phyloP scores from a whole-genome alignment of 2,113 vertebrate species.

The Gymnarchus niloticus region DNA sequence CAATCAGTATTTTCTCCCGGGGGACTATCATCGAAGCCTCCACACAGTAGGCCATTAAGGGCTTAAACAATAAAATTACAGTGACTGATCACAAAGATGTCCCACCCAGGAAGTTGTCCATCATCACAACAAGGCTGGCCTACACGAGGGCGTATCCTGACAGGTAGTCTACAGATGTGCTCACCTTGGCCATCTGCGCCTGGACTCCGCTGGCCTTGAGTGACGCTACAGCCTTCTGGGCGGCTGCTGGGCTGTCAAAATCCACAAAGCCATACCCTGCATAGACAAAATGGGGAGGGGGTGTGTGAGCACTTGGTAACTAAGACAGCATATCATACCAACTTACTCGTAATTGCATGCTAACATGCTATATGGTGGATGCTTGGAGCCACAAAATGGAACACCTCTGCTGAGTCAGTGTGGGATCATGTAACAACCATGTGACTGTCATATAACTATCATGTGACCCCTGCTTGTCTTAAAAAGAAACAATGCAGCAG shows the following conservation, averaged over 20 bases:
- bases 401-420: not conserved
- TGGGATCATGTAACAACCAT: not conserved
- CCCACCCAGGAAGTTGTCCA: not conserved
- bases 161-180: not conserved
- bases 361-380: not conserved
- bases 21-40: not conserved
- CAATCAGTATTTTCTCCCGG: not conserved
- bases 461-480: not conserved
- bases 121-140: not conserved
- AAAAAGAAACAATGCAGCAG: not conserved
- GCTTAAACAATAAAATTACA: not conserved
- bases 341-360: too few relatives aligned
- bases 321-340: not conserved
- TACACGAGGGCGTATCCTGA: not conserved
- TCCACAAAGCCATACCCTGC: conserved; percentile 97
- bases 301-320: not conserved
- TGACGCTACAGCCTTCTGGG: conserved; percentile 95
- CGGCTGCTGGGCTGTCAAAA: conserved; percentile 97
- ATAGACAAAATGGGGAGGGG: conserved; percentile 41
- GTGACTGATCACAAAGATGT: not conserved
- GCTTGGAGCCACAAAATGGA: not conserved
- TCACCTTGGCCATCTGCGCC: conserved; percentile 99
- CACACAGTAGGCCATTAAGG: not conserved
- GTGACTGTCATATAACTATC: not conserved
- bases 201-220: conserved; percentile 97